Evolutionary conservation across 1,140 invertebrate genomes (phyloP).

Genomic region (Manduca sexta): DNA sequence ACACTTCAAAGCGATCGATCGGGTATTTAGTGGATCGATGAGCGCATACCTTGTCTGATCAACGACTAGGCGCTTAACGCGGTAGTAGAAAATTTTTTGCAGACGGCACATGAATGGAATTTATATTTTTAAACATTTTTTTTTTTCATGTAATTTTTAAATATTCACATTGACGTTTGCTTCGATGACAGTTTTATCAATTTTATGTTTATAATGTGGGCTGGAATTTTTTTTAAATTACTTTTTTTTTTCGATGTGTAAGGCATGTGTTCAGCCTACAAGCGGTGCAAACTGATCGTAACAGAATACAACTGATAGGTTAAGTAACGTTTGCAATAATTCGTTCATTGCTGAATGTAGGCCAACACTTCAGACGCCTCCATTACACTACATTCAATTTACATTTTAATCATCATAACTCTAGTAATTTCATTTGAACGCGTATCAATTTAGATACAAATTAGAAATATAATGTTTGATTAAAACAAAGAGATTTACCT

Average conservation of each 20-base stretch:
- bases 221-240: too few species aligned
- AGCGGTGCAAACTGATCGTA: too few species aligned
- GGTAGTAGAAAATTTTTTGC: constrained; percentile 1
- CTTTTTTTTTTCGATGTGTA: too few species aligned
- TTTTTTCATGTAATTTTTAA: not conserved
- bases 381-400: constrained; percentile 17
- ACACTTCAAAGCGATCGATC: constrained; percentile 67
- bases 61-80: constrained; percentile 5
- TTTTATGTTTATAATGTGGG: too few species aligned
- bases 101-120: constrained; percentile 4
- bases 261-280: too few species aligned
- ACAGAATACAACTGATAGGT: too few species aligned
- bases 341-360: constrained; percentile 39
- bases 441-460: too few species aligned
- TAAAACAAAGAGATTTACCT: too few species aligned
- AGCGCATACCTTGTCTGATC: constrained; percentile 23
- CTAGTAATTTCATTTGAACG: constrained; percentile 1
- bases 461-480: too few species aligned
- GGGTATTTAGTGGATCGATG: constrained; percentile 53
- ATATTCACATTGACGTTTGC: too few species aligned
- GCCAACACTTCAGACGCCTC: constrained; percentile 37
- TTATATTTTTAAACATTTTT: constrained; percentile 6
- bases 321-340: constrained; percentile 33
- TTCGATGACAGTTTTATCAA: too few species aligned
- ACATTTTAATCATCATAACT: constrained; percentile 4